Evolutionary conservation across 2,113 vertebrate genomes (phyloP).

Genomic region (Archilochus colubris): DNA sequence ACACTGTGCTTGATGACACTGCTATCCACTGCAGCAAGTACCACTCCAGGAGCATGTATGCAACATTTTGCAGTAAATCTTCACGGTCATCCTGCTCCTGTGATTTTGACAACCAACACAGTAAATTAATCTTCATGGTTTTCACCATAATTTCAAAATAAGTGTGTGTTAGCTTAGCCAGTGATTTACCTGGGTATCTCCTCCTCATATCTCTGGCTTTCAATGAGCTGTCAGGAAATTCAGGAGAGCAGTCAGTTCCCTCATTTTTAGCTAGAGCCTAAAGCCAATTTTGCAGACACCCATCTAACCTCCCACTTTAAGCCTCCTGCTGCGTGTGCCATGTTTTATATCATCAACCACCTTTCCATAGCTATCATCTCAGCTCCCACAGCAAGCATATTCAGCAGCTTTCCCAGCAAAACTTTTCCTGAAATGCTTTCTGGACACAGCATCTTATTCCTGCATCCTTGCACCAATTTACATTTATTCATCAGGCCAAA

Average conservation of each 20-base stretch:
- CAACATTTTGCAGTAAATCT: neutral
- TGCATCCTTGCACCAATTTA: neutral
- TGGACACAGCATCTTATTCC: neutral
- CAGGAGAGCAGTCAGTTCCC: neutral
- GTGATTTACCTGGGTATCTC: neutral
- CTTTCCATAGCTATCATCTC: neutral
- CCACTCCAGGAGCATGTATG: neutral
- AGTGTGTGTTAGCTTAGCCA: neutral
- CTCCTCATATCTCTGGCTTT: neutral
- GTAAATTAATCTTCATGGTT: neutral
- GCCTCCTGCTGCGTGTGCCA: neutral
- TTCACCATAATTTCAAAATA: neutral
- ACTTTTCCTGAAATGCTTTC: neutral
- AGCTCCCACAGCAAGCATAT: neutral
- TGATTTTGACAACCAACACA: neutral
- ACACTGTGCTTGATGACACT: neutral
- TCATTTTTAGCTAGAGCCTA: neutral
- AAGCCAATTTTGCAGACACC: neutral
- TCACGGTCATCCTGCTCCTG: neutral
- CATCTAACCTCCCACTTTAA: slow-evolving; percentile 19
- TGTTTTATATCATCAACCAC: slow-evolving; percentile 31
- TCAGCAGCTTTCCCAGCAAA: neutral
- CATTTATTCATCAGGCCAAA: fast-evolving
- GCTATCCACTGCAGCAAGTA: neutral
- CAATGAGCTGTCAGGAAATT: neutral